phyloP scores from a whole-genome alignment of 2,888 invertebrate species.

The Ptychoptera contaminata region DNA sequence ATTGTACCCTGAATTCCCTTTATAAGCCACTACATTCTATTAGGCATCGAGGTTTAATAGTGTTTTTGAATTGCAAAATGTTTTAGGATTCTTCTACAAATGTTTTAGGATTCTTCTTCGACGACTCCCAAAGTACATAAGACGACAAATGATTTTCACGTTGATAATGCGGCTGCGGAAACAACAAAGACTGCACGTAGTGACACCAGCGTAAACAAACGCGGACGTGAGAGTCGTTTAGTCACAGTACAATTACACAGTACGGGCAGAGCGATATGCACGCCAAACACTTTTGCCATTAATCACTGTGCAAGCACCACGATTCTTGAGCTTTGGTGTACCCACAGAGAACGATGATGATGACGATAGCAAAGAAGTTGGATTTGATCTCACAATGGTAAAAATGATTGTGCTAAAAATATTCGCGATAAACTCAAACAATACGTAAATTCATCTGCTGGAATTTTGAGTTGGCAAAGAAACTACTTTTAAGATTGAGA shows the following conservation, averaged over 20 bases:
- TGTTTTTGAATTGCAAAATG: no score
- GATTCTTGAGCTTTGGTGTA: slow-evolving; percentile 39
- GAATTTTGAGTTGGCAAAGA: no score
- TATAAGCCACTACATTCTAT: no score
- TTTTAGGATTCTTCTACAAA: no score
- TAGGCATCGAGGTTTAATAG: no score
- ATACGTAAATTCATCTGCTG: no score
- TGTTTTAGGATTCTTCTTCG: no score
- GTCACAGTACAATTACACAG: slow-evolving; percentile 59
- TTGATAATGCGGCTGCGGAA: slow-evolving; percentile 4
- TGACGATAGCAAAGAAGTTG: slow-evolving; percentile 24
- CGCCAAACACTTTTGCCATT: slow-evolving; percentile 59
- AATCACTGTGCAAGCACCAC: slow-evolving; percentile 64
- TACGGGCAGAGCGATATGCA: slow-evolving; percentile 68
- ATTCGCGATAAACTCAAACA: no score
- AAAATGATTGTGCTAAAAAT: no score
- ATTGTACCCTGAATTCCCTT: no score
- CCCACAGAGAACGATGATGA: slow-evolving; percentile 20
- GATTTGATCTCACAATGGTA: slow-evolving; percentile 24
- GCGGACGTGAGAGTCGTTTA: slow-evolving; percentile 11
- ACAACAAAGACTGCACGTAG: slow-evolving; percentile 21
- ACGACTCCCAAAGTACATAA: slow-evolving; percentile 39
- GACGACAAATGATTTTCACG: slow-evolving; percentile 33
- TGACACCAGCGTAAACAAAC: slow-evolving; percentile 16
- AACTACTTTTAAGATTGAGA: no score